phyloP scores from a whole-genome alignment of 2,113 vertebrate species.

The Trogon melanurus region DNA sequence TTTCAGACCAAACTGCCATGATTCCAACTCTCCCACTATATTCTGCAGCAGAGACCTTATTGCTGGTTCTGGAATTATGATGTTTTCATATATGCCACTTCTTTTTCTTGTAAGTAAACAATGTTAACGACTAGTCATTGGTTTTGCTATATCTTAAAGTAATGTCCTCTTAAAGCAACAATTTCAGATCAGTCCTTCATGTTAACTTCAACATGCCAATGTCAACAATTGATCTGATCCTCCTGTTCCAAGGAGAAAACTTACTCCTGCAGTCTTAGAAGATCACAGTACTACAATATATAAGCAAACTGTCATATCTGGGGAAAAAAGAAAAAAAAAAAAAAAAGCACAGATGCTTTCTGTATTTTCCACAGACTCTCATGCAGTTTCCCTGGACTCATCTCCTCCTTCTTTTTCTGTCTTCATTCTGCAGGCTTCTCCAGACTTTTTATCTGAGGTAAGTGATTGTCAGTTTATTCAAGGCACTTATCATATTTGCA shows the following conservation, averaged over 20 bases:
- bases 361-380: not conserved
- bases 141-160: not conserved
- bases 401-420: not conserved
- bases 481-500: constrained; percentile 41
- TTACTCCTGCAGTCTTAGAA: not conserved
- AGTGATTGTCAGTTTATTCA: constrained; percentile 38
- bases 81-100: not conserved
- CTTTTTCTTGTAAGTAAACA: not conserved
- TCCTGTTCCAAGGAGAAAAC: not conserved
- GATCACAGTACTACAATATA: not conserved
- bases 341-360: not conserved
- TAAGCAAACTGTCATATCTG: not conserved
- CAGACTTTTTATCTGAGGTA: constrained; percentile 31
- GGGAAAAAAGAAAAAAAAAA: too few species aligned
- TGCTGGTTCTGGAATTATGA: not conserved
- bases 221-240: not conserved
- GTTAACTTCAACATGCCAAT: not conserved
- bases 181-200: not conserved
- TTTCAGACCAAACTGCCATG: not conserved
- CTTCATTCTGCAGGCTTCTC: not conserved
- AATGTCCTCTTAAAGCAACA: not conserved
- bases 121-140: not conserved
- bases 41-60: not conserved
- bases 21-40: not conserved
- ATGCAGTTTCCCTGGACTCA: not conserved